Percentiles rank a stretch among this genome's conserved stretches.
phyloP scores from a whole-genome alignment of 2,113 vertebrate genomes.

The Dermatemys mawii region DNA sequence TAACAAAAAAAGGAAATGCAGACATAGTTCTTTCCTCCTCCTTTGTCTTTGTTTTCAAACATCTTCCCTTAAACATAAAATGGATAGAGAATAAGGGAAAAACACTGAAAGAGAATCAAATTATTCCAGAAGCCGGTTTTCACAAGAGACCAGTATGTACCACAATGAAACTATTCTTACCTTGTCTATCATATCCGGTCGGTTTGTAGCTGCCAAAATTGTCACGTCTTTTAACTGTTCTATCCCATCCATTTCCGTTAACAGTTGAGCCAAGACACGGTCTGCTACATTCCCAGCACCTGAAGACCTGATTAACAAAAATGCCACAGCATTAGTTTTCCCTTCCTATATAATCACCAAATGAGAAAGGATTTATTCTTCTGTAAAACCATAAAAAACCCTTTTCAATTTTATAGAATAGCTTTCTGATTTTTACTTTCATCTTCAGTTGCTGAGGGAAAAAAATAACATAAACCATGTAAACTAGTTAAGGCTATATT shows the following conservation, averaged over 20 bases:
- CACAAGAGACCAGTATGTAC: not conserved
- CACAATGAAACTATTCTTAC: slow-evolving; percentile 73
- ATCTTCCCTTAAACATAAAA: not conserved
- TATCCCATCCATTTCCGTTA: slow-evolving; percentile 98
- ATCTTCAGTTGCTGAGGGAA: not conserved
- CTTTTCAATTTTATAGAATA: not conserved
- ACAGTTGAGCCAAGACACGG: slow-evolving; percentile 94
- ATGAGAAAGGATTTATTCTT: not conserved
- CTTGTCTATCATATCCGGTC: slow-evolving; percentile 98
- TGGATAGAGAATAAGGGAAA: not conserved
- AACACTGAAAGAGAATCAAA: not conserved
- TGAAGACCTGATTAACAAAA: slow-evolving; percentile 79
- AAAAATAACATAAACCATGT: not conserved
- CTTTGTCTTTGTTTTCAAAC: not conserved
- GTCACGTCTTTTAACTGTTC: slow-evolving; percentile 94
- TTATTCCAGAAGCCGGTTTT: not conserved
- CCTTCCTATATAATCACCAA: not conserved
- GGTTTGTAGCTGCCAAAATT: slow-evolving; percentile 95
- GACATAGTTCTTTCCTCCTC: not conserved
- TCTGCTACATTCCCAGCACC: slow-evolving; percentile 89
- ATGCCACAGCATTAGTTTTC: not conserved
- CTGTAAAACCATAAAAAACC: not conserved
- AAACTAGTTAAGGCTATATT: not conserved
- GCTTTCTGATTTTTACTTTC: not conserved
- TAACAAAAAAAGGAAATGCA: accelerated